phyloP scores from a whole-genome alignment of 2,113 vertebrate species.

The Promerops cafer region DNA sequence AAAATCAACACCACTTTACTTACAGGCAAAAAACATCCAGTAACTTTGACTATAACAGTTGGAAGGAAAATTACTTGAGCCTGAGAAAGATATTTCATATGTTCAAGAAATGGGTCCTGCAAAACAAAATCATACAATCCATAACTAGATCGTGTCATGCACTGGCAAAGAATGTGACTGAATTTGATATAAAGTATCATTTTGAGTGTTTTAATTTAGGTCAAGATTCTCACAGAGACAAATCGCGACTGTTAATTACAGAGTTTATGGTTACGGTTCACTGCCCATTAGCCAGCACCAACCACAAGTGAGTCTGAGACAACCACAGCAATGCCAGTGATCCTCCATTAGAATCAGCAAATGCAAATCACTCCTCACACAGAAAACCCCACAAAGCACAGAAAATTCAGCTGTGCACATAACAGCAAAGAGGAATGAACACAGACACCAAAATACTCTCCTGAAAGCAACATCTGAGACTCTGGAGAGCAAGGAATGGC shows the following conservation, averaged over 20 bases:
- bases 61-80: neutral
- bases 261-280: neutral
- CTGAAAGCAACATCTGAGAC: neutral
- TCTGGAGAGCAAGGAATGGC: neutral
- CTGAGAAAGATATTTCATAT: neutral
- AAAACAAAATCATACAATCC: neutral
- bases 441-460: neutral
- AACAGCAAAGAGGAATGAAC: neutral
- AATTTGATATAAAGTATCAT: neutral
- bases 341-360: neutral
- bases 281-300: neutral
- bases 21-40: neutral
- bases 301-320: neutral
- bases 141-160: neutral
- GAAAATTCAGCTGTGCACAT: neutral
- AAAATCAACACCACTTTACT: neutral
- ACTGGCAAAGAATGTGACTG: neutral
- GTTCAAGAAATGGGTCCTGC: neutral
- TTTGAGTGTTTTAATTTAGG: neutral
- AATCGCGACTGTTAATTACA: neutral
- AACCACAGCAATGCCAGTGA: accelerated
- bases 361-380: neutral
- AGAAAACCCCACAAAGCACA: neutral
- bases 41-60: neutral
- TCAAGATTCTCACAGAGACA: neutral